phyloP scores from a whole-genome alignment of 2,888 invertebrate species.

The Eulithis prunata region DNA sequence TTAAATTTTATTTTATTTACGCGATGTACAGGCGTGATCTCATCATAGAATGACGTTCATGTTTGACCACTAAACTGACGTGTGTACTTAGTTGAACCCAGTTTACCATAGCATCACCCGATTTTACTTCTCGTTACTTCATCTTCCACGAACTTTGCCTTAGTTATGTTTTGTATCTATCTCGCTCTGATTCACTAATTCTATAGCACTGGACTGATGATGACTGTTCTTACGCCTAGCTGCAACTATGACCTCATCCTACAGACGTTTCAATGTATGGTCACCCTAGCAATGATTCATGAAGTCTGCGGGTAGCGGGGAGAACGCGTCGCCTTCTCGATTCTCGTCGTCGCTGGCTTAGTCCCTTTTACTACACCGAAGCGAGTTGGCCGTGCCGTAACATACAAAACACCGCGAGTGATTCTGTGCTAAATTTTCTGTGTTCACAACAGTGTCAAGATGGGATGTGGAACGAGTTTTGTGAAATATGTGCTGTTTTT shows the following conservation, averaged over 20 bases:
- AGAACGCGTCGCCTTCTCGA: slow-evolving; percentile 72
- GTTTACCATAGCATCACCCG: background rate
- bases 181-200: background rate
- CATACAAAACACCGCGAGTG: slow-evolving; percentile 70
- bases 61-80: background rate
- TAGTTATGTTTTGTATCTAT: background rate
- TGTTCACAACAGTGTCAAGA: slow-evolving; percentile 68
- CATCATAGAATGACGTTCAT: background rate
- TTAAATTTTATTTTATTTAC: background rate
- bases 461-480: slow-evolving; percentile 90
- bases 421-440: slow-evolving; percentile 70
- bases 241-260: slow-evolving; percentile 11
- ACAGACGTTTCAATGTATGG: slow-evolving; percentile 37
- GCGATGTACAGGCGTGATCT: background rate
- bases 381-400: slow-evolving; percentile 45
- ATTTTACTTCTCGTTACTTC: background rate
- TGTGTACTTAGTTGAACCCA: background rate
- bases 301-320: slow-evolving; percentile 50
- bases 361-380: slow-evolving; percentile 64
- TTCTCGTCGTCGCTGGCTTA: slow-evolving; percentile 60
- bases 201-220: background rate
- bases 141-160: background rate
- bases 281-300: slow-evolving; percentile 58
- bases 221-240: background rate
- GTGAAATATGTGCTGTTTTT: slow-evolving; percentile 93